Evolutionary conservation across 2,113 vertebrate species (phyloP), one percentile per base, ranked within the genome.

Genomic region (Hiodon alosoides): DNA sequence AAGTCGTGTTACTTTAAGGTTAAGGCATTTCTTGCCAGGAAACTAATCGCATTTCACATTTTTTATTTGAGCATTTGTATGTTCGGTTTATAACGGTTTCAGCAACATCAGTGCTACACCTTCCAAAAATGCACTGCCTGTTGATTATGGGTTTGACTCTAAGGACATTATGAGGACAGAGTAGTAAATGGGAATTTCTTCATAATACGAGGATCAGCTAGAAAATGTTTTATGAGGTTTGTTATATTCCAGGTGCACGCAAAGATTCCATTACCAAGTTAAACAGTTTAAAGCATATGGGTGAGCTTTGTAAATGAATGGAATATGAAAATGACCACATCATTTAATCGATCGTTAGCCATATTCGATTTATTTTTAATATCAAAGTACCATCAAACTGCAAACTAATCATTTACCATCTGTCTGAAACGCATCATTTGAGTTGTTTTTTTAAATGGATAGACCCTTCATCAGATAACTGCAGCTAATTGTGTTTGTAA

Each of bases 261-360:
- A 76, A 77, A 78, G 60, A 53, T 71, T 76, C 31, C 55, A 69
- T 73, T 75, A 78, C 78, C 69, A 72, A 77, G 65, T 67, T 62
- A 75, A 79, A 78, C 68, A 52, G 78, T 75, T 69, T 31, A 59
- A 65, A 71, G 58, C 17, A 55, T 58, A 57, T 59, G 73, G 48
- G 62, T 80, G 79, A 82, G 81, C 83, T 81, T 80, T 79, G 67
- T 55, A 72, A 76, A 60, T 71, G 71, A 77, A 77, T 77, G 78
- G 77, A 79, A 54, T 69, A 64, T 71, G 69, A 67, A 81, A 80
- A 80, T 73, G 72, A 66, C 57, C 68, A 73, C 76, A 75, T 76
- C 71, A 77, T 80, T 79, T 77, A 81, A 76, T 84, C 81, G 17
- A 68, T 76, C 71, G 78, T 74, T 62, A 80, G n/a, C 31, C 31